These are phyloP conservation scores for Leptestheria dahalacensis DNA, from an alignment of 1,140 invertebrate genomes.

Conservation along the genomic window DNA sequence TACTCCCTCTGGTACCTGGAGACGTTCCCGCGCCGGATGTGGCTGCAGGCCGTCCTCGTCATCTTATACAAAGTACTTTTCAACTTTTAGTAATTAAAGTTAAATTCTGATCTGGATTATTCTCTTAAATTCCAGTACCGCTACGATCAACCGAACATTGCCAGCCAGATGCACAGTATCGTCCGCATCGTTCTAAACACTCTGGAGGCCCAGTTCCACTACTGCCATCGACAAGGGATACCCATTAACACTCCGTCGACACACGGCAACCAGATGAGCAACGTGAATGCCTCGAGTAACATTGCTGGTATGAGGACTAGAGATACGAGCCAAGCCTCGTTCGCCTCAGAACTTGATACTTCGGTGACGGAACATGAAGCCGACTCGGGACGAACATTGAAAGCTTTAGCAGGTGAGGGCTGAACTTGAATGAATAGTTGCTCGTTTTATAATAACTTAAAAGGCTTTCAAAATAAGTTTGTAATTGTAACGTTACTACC, in stretches of 20 bases:
- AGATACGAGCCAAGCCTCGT: constrained; percentile 17
- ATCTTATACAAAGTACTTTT: constrained; percentile 80
- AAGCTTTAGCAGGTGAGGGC: background rate
- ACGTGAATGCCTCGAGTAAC: background rate
- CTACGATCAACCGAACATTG: constrained; percentile 66
- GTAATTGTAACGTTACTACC: too few relatives aligned
- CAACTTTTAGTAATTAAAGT: background rate
- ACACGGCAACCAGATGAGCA: background rate
- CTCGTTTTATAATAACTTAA: too few relatives aligned
- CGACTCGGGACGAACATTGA: background rate
- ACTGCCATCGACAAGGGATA: constrained; percentile 35
- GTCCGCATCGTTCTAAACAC: constrained; percentile 89
- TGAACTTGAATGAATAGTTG: background rate
- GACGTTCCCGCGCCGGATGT: constrained; percentile 64
- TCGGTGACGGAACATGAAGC: background rate
- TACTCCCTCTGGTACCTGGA: constrained; percentile 82
- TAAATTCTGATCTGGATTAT: constrained; percentile 10
- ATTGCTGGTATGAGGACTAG: constrained; percentile 9
- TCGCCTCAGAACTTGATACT: constrained; percentile 2
- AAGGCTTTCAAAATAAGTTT: too few relatives aligned
- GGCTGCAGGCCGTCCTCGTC: constrained; percentile 85
- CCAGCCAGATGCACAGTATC: constrained; percentile 58
- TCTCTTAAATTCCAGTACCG: constrained; percentile 54
- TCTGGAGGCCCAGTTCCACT: constrained; percentile 75
- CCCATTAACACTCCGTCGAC: background rate